A percentile compares a stretch with the other conserved stretches of the same genome.
Conservation (phyloP, 2,797 vertebrate genomes). For the Enteromius anoplus region DNA sequence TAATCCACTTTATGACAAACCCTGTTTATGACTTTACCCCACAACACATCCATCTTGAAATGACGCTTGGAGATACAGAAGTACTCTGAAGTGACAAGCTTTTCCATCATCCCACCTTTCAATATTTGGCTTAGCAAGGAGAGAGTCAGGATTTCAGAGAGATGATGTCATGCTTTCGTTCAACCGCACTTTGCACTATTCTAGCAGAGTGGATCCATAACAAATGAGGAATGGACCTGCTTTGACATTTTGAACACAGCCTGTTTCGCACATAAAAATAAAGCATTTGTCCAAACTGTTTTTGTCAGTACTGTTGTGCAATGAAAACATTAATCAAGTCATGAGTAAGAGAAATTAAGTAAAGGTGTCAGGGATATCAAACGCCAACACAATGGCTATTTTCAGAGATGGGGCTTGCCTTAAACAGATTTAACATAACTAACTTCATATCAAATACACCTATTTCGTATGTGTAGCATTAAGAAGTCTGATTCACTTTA, state of each 20-base stretch:
- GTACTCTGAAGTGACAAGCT: constrained; percentile 40
- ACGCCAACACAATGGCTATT: neutral
- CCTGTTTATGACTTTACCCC: constrained; percentile 29
- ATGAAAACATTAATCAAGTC: neutral
- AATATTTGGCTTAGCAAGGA: constrained; percentile 38
- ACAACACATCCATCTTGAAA: constrained; percentile 41
- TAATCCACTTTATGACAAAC: constrained; percentile 34
- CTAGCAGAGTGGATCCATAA: constrained; percentile 39
- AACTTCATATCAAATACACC: neutral
- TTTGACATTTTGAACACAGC: neutral
- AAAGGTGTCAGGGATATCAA: neutral
- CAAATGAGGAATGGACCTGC: constrained; percentile 39
- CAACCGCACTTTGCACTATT: constrained; percentile 66
- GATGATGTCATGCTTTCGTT: constrained; percentile 82
- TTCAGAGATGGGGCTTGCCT: neutral
- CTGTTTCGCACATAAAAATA: constrained; percentile 39
- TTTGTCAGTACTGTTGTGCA: neutral
- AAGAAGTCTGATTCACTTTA: neutral
- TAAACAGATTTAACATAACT: neutral
- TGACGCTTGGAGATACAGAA: constrained; percentile 30
- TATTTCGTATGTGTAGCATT: neutral
- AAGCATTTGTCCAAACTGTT: constrained; percentile 2
- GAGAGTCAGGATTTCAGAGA: constrained; percentile 68
- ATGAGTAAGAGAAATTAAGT: neutral
- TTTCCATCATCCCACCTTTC: constrained; percentile 37